phyloP scores from a whole-genome alignment of 2,113 vertebrate species.

The Melanotaenia duboulayi region DNA sequence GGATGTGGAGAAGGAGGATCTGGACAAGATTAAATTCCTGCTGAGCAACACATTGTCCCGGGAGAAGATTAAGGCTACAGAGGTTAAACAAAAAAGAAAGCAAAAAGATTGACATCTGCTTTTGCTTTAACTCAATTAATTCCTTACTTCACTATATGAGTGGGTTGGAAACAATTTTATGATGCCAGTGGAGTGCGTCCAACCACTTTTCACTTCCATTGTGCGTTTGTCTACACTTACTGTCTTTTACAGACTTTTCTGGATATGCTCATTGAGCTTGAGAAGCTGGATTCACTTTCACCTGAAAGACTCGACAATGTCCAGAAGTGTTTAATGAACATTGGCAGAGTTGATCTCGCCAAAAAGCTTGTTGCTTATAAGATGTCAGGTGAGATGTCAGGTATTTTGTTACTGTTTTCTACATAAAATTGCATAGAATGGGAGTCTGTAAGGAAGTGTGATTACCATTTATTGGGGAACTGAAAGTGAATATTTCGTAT shows the following conservation, averaged over 20 bases:
- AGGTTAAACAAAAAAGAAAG: constrained; percentile 76
- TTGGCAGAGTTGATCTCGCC: constrained; percentile 87
- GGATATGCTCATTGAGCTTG: constrained; percentile 88
- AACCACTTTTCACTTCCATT: not conserved
- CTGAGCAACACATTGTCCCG: constrained; percentile 75
- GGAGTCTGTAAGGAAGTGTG: too few relatives aligned
- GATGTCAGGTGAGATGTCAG: constrained; percentile 84
- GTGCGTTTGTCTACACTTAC: not conserved
- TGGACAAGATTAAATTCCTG: constrained; percentile 87
- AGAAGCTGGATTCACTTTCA: constrained; percentile 87
- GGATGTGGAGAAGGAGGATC: constrained; percentile 83
- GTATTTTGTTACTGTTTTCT: too few relatives aligned
- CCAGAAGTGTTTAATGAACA: constrained; percentile 83
- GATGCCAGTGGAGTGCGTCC: not conserved
- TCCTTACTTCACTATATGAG: not conserved
- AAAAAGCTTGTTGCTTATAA: constrained; percentile 86
- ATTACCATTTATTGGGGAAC: not conserved
- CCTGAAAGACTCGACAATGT: constrained; percentile 85
- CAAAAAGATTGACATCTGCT: not conserved
- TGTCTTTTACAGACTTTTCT: constrained; percentile 87
- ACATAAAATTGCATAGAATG: not conserved
- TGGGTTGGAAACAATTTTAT: not conserved
- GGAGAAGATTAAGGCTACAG: constrained; percentile 79
- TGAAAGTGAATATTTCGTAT: not conserved
- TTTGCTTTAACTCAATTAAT: not conserved